Evolutionary conservation across 1,140 invertebrate species (phyloP).

Genomic region (Doryteuthis pealeii): DNA sequence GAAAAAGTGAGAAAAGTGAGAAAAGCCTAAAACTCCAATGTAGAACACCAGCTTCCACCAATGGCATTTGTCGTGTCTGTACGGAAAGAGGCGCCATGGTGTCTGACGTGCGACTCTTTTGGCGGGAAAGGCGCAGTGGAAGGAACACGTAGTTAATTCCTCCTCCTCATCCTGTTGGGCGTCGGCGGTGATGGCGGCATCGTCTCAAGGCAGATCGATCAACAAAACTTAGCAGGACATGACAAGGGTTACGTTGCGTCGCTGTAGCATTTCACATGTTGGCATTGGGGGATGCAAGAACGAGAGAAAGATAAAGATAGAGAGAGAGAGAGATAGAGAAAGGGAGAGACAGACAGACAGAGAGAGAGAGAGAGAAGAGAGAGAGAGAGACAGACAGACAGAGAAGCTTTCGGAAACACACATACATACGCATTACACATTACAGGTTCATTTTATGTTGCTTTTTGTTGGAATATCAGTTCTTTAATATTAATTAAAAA

Average conservation of each 20-base stretch:
- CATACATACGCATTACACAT: too few relatives aligned
- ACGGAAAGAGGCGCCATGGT: not conserved
- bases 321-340: not conserved
- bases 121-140: not conserved
- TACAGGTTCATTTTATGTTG: too few relatives aligned
- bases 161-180: not conserved
- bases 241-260: not conserved
- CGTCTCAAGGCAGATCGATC: not conserved
- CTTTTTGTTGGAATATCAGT: too few relatives aligned
- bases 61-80: not conserved
- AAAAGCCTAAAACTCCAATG: not conserved
- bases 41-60: too few relatives aligned
- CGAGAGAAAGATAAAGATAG: not conserved
- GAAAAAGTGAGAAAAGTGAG: not conserved
- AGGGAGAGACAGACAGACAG: not conserved
- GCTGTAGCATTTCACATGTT: too few relatives aligned
- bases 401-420: too few relatives aligned
- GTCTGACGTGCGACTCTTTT: not conserved
- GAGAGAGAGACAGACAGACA: not conserved
- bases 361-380: not conserved
- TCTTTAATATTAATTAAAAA: too few relatives aligned
- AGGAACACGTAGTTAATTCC: not conserved
- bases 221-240: not conserved
- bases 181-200: not conserved
- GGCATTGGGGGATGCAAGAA: not conserved